Conservation (phyloP, 2,113 vertebrate genomes). For the Thymallus thymallus region DNA sequence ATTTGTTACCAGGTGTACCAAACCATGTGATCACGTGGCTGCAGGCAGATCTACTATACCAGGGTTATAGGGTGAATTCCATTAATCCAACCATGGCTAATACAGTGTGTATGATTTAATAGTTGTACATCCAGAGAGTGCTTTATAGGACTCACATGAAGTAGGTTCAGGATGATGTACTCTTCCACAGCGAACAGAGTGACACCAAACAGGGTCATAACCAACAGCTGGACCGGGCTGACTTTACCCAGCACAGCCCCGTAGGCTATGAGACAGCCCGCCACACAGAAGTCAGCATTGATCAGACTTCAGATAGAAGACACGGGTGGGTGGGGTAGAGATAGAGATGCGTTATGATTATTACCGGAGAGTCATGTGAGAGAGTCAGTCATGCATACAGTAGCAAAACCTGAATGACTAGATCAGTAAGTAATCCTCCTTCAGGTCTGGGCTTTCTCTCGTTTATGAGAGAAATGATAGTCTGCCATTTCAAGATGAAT, state of each 20-base stretch:
- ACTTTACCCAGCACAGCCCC: slow-evolving; percentile 92
- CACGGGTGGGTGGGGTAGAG: neutral
- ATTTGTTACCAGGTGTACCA: neutral
- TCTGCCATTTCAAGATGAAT: neutral
- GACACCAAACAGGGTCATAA: slow-evolving; percentile 92
- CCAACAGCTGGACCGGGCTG: slow-evolving; percentile 89
- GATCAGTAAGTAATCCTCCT: neutral
- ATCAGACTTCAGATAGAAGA: slow-evolving; percentile 79
- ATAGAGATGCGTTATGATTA: neutral
- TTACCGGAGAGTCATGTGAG: neutral
- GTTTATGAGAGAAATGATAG: slow-evolving; percentile 6
- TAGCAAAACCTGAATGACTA: slow-evolving; percentile 4
- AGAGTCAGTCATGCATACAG: neutral
- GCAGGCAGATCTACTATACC: too few relatives aligned
- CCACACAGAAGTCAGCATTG: slow-evolving; percentile 96
- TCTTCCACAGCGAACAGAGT: slow-evolving; percentile 90
- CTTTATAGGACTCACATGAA: slow-evolving; percentile 58
- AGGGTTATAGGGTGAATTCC: too few relatives aligned
- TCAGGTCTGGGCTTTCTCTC: neutral
- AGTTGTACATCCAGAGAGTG: neutral
- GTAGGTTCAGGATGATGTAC: slow-evolving; percentile 82
- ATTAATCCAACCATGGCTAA: too few relatives aligned
- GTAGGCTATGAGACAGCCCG: slow-evolving; percentile 89
- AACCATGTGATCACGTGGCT: too few relatives aligned
- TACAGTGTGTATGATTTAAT: too few relatives aligned